These are phyloP conservation scores for Megaceryle alcyon DNA, from an alignment of 2,797 vertebrate genomes.

Conservation along the genomic window DNA sequence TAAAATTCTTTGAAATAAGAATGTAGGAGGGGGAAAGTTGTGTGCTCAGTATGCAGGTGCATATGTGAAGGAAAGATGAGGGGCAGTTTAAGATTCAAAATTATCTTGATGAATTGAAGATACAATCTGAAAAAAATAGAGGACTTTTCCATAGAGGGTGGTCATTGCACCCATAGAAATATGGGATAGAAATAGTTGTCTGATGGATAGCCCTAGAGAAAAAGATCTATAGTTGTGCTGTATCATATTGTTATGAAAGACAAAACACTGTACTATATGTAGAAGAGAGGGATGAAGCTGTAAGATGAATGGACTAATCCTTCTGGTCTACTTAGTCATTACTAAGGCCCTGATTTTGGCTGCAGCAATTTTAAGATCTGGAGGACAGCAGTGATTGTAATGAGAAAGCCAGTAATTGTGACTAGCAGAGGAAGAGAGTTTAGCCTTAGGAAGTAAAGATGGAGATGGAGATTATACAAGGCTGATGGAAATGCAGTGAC, in stretches of 20 bases:
- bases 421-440: background rate
- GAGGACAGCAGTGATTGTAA: background rate
- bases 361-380: background rate
- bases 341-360: background rate
- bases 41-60: background rate
- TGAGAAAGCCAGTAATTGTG: background rate
- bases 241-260: background rate
- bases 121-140: background rate
- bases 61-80: background rate
- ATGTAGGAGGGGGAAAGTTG: background rate
- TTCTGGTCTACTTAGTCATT: background rate
- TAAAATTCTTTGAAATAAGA: background rate
- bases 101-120: background rate
- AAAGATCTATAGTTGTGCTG: background rate
- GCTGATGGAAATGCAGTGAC: background rate
- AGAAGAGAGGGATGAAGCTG: background rate
- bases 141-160: background rate
- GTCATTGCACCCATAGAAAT: background rate
- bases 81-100: background rate
- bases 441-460: background rate
- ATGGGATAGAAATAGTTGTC: background rate
- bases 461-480: background rate
- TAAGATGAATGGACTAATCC: background rate
- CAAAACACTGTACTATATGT: accelerated
- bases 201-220: background rate